phyloP scores from a whole-genome alignment of 2,113 vertebrate genomes.

The Acinonyx jubatus region DNA sequence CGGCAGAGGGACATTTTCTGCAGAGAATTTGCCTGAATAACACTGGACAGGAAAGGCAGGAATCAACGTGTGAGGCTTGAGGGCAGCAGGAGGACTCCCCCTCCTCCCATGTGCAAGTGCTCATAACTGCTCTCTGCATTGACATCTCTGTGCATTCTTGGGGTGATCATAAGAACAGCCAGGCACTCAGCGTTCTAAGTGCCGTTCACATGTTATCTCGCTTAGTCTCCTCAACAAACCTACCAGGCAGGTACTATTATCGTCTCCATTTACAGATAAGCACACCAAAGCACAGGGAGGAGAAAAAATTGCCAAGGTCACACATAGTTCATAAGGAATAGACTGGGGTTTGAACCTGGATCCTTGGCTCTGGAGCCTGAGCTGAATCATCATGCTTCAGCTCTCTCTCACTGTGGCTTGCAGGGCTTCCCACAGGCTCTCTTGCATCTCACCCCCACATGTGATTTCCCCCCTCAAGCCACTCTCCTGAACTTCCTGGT shows the following conservation, averaged over 20 bases:
- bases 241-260: neutral
- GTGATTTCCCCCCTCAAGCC: neutral
- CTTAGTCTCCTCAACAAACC: neutral
- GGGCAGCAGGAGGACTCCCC: too few species aligned
- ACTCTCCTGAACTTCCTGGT: neutral
- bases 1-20: neutral
- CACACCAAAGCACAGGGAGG: neutral
- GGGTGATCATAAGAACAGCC: neutral
- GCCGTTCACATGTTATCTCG: neutral
- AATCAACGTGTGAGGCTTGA: neutral
- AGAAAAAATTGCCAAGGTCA: neutral
- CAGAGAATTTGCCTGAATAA: neutral
- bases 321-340: neutral
- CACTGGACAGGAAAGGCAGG: neutral
- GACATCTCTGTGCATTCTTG: fast-evolving
- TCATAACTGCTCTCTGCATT: neutral
- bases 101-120: too few species aligned
- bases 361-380: neutral
- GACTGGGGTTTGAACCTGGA: neutral
- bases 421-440: neutral
- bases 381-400: neutral
- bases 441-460: neutral
- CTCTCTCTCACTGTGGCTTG: too few species aligned
- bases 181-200: neutral
- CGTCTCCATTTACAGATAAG: slow-evolving; percentile 39